Evolutionary conservation across 2,113 vertebrate genomes (phyloP).

Genomic region (Thymallus thymallus): DNA sequence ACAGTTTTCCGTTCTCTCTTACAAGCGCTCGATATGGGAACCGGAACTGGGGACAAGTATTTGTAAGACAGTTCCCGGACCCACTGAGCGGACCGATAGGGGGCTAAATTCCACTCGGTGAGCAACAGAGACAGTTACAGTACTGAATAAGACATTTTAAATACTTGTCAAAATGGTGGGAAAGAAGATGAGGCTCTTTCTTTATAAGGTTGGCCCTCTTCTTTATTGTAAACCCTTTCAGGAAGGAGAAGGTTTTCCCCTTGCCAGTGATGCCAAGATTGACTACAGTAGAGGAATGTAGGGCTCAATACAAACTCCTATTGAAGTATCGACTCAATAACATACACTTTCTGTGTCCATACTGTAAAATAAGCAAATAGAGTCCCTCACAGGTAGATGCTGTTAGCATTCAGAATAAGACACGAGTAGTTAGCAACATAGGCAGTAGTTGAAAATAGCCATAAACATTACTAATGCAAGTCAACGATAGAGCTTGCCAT

Average conservation of each 20-base stretch:
- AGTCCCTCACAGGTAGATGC: too few relatives aligned
- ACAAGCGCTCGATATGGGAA: conserved; percentile 87
- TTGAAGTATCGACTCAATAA: not conserved
- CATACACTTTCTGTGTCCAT: not conserved
- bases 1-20: conserved; percentile 87
- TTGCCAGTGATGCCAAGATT: not conserved
- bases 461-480: too few relatives aligned
- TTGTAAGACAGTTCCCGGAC: conserved; percentile 85
- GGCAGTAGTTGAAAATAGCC: not conserved
- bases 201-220: not conserved
- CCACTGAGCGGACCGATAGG: conserved; percentile 85
- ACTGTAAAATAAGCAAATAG: not conserved
- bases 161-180: conserved; percentile 21
- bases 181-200: not conserved
- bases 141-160: conserved; percentile 9
- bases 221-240: conserved; percentile 5
- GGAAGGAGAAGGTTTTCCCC: not conserved
- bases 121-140: conserved; percentile 6
- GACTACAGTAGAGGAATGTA: not conserved
- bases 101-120: conserved; percentile 64
- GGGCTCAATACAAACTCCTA: not conserved
- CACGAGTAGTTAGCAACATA: too few relatives aligned
- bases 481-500: too few relatives aligned
- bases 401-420: too few relatives aligned
- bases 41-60: conserved; percentile 84